Percentiles rank a stretch among this genome's conserved stretches.
Evolutionary conservation across 2,797 vertebrate species (phyloP).

Genomic region (Acrossocheilus fasciatus): DNA sequence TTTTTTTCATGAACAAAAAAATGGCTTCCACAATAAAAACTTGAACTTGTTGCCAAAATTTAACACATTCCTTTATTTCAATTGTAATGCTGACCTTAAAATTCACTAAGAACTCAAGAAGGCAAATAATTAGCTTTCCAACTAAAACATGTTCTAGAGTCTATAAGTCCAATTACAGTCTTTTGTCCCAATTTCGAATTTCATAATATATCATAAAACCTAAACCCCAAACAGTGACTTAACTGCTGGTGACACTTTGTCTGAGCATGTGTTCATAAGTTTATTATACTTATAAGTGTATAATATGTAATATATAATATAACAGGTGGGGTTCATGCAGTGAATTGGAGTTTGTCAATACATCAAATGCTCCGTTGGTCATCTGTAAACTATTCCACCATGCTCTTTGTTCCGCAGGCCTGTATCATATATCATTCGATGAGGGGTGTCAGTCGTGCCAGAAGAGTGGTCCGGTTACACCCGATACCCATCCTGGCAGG

Average conservation of each 20-base stretch:
- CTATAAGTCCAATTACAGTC: background rate
- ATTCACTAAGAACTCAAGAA: background rate
- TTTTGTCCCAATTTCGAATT: background rate
- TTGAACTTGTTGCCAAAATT: background rate
- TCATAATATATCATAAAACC: background rate
- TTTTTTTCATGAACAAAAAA: background rate
- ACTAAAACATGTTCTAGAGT: background rate
- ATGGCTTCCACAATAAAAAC: background rate
- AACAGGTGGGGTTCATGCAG: background rate
- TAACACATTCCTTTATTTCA: background rate
- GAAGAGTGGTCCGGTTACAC: conserved; percentile 62
- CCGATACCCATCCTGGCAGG: conserved; percentile 73
- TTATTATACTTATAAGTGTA: background rate
- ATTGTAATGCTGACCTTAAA: background rate
- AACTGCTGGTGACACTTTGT: background rate
- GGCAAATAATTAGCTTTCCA: background rate
- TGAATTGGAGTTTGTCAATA: conserved; percentile 23
- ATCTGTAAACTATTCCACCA: conserved; percentile 22
- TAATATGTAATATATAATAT: background rate
- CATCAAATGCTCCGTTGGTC: conserved; percentile 23
- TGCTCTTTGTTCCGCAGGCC: conserved; percentile 64
- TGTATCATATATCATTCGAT: conserved; percentile 67
- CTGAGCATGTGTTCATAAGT: background rate
- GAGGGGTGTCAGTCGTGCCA: conserved; percentile 58
- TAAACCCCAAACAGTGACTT: background rate